Percentiles rank a stretch among this genome's conserved stretches.
These are phyloP conservation scores for Eristalis tenax DNA, from an alignment of 2,888 invertebrate species.

Conservation along the genomic window DNA sequence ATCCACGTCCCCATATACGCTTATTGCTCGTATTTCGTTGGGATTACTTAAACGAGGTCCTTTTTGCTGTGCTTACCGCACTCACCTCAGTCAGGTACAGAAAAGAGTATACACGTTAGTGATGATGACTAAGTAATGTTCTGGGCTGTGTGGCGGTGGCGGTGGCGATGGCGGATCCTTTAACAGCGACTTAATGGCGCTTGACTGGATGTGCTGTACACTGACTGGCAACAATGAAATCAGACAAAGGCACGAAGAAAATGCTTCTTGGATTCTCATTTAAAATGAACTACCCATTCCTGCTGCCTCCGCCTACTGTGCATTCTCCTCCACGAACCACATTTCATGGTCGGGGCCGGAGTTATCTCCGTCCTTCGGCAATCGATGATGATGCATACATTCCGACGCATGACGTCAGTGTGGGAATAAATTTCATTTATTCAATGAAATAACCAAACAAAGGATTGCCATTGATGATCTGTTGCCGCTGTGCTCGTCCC, in stretches of 20 bases:
- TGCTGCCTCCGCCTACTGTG: not conserved
- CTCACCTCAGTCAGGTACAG: not conserved
- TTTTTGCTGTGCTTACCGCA: constrained; percentile 16
- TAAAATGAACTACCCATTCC: not conserved
- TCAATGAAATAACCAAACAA: not conserved
- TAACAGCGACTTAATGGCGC: constrained; percentile 22
- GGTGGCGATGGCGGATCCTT: not conserved
- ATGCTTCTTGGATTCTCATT: not conserved
- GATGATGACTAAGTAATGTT: constrained; percentile 60
- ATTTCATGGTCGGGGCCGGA: constrained; percentile 7
- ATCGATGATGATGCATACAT: constrained; percentile 37
- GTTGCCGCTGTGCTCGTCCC: not conserved
- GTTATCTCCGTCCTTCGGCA: constrained; percentile 31
- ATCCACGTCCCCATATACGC: not conserved
- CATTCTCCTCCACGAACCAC: too few species aligned
- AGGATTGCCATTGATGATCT: not conserved
- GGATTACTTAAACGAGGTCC: constrained; percentile 44
- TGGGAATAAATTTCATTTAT: constrained; percentile 11
- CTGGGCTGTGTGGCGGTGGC: not conserved
- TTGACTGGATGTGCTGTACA: constrained; percentile 2
- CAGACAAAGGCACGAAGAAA: not conserved
- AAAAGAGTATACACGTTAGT: constrained; percentile 9
- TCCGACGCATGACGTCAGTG: constrained; percentile 30
- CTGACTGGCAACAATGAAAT: not conserved
- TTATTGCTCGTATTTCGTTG: constrained; percentile 45